phyloP scores from a whole-genome alignment of 2,797 vertebrate genomes.

The Coregonus sp. region DNA sequence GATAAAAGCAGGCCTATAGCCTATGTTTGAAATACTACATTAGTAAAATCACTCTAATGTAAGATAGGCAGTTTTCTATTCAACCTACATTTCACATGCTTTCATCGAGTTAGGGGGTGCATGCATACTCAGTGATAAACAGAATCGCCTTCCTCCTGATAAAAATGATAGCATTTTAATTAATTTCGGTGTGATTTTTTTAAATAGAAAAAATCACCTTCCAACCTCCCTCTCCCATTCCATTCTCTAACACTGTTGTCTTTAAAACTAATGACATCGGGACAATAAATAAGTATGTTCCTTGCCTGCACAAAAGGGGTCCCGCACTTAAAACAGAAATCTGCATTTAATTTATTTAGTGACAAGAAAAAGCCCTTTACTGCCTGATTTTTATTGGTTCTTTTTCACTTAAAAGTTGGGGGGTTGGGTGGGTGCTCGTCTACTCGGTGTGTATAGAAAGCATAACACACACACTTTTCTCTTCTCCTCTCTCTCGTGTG shows the following conservation, averaged over 20 bases:
- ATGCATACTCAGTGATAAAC: not conserved
- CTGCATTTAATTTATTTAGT: slow-evolving; percentile 76
- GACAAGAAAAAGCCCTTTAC: slow-evolving; percentile 74
- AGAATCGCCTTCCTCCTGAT: not conserved
- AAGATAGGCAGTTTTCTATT: not conserved
- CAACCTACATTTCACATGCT: not conserved
- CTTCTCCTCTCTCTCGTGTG: slow-evolving; percentile 49
- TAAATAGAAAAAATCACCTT: not conserved
- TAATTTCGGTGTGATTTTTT: not conserved
- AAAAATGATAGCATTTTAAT: not conserved
- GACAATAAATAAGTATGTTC: slow-evolving; percentile 67
- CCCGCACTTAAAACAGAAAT: slow-evolving; percentile 72
- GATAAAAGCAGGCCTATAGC: slow-evolving; percentile 21
- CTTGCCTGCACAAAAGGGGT: slow-evolving; percentile 61
- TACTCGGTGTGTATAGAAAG: slow-evolving; percentile 37
- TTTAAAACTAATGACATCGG: slow-evolving; percentile 64
- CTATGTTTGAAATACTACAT: slow-evolving; percentile 12
- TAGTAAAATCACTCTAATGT: not conserved
- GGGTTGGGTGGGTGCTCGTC: slow-evolving; percentile 57
- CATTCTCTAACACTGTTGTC: slow-evolving; percentile 48
- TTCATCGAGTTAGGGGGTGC: not conserved
- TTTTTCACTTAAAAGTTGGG: slow-evolving; percentile 73
- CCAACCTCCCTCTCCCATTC: slow-evolving; percentile 26
- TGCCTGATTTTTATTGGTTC: slow-evolving; percentile 72
- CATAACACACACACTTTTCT: slow-evolving; percentile 27